Base-by-base conservation (phyloP, 2,113 vertebrate species). In the Macaca mulatta region DNA sequence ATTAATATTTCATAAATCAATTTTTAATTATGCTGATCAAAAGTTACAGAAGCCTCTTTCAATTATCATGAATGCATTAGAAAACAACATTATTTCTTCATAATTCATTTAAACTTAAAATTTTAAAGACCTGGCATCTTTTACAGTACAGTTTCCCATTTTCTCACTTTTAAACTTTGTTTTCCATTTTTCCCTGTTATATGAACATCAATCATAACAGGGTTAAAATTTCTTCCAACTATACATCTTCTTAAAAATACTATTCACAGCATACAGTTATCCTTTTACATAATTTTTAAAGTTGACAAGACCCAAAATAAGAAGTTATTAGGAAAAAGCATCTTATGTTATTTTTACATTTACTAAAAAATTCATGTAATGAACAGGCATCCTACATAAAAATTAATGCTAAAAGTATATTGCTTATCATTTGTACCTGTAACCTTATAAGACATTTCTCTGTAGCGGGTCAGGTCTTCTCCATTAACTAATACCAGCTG, bases 401-500 rank as follows among this genome's bases (percentile, higher is more conserved):
- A 94, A 90, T 78, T 74, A 90, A 96, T 45, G 35, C 17, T 82
- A 48, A 92, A 92, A 74, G 4, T 48, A 78, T 5, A 70, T 2
- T 67, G 18, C 40, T 25, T 40, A 55, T 67, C 78, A 48, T 79
- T 89, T 78, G 55, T 98, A 99, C 99, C 99, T 99, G 99, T 99
- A 52, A 99, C 98, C 92, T 99, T 99, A 95, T 99, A 99, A 0
- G 99, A 99, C 89, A 98, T 99, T 85, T 99, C 99, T 97, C 99
- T 99, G 97, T 99, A 99, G 18, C 98, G 98, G 2, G 99, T 99
- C 82, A 99, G 97, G 90, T 99, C 99, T 98, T 99, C 99, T 98
- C 99, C 99, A n/a, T 99, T 99, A 40, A 99, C 99, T 96, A 99
- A 97, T 7, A 99, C 98, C 94, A 99, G 98, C 32, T 99, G 98